These are phyloP conservation scores for Echinops telfairi DNA, from an alignment of 2,113 vertebrate genomes.

Conservation along the genomic window DNA sequence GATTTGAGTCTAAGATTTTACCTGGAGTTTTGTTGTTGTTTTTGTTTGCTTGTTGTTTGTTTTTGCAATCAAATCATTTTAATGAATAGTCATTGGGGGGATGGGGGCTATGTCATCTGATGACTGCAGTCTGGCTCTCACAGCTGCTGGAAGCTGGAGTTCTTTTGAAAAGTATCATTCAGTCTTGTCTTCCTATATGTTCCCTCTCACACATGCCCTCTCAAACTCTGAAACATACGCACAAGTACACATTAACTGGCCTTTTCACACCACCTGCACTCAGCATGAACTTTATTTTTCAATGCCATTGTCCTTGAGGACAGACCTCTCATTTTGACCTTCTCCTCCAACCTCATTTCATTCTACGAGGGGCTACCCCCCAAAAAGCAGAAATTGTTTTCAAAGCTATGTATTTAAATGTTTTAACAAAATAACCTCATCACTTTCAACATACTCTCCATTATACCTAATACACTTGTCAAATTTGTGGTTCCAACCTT, in stretches of 20 bases:
- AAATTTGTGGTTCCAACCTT: too few relatives aligned
- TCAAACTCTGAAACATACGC: not conserved
- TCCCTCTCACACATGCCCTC: not conserved
- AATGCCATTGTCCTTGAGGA: not conserved
- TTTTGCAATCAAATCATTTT: too few relatives aligned
- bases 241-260: not conserved
- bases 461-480: too few relatives aligned
- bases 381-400: too few relatives aligned
- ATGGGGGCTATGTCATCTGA: too few relatives aligned
- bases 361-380: not conserved
- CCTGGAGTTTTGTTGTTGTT: not conserved
- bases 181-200: not conserved
- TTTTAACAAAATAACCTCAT: too few relatives aligned
- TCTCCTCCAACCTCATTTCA: not conserved
- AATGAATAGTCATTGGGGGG: too few relatives aligned
- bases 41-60: too few relatives aligned
- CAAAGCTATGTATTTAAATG: too few relatives aligned
- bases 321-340: not conserved
- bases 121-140: too few relatives aligned
- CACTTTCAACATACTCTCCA: too few relatives aligned
- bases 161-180: not conserved
- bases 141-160: too few relatives aligned
- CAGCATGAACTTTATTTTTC: not conserved
- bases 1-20: not conserved
- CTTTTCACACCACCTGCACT: not conserved